A percentile compares a stretch with the other conserved stretches of the same genome.
These are phyloP conservation scores for Colaptes auratus DNA, from an alignment of 2,113 vertebrate genomes.

Conservation along the genomic window DNA sequence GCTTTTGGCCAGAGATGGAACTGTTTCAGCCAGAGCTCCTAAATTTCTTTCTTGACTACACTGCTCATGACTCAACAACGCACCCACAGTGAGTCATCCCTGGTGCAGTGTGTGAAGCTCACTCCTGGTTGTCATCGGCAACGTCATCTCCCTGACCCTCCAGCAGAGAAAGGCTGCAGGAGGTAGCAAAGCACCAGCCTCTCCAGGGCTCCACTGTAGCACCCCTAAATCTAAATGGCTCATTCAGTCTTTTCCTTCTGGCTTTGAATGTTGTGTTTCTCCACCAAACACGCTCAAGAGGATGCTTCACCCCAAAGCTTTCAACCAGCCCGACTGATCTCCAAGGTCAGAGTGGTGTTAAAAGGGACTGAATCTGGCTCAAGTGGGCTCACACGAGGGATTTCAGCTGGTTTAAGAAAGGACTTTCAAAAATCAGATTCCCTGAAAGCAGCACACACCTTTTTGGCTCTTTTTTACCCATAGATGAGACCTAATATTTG, in stretches of 20 bases:
- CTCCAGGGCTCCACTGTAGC: neutral
- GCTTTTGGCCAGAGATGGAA: neutral
- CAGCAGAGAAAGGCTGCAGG: neutral
- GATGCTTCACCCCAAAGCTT: neutral
- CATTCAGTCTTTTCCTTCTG: neutral
- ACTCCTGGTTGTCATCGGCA: accelerated
- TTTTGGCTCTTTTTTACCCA: neutral
- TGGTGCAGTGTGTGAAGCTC: neutral
- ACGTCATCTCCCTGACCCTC: neutral
- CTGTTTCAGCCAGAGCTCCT: neutral
- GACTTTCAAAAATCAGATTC: conserved; percentile 14
- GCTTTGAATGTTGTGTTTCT: neutral
- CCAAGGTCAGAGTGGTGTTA: neutral
- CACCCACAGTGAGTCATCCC: neutral
- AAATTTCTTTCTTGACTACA: neutral
- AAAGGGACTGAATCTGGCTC: conserved; percentile 6
- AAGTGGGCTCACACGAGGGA: conserved; percentile 1
- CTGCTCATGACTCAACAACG: accelerated
- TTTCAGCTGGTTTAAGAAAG: conserved; percentile 14
- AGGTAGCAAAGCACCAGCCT: neutral
- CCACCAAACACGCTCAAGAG: neutral
- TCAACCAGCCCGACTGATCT: neutral
- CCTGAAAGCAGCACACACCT: neutral
- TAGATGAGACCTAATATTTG: neutral
- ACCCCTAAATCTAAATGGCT: neutral